A percentile compares a stretch with the other conserved stretches of the same genome.
phyloP scores from a whole-genome alignment of 2,797 vertebrate species.

The Catostomus latipinnis region DNA sequence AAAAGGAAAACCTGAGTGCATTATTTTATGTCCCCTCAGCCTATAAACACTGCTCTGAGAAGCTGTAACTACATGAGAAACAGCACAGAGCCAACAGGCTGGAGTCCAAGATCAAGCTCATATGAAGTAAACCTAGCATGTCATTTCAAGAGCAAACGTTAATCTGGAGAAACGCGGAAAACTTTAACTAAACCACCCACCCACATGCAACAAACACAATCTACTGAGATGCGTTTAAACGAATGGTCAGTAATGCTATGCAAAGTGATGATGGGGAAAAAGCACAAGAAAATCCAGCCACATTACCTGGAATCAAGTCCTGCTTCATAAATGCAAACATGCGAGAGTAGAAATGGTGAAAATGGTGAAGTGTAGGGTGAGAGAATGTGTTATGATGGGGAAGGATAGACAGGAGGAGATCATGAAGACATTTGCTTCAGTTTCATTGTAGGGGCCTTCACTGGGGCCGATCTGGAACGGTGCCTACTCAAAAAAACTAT shows the following conservation, averaged over 20 bases:
- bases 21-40: too few relatives aligned
- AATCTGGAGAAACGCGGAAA: not conserved
- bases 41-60: not conserved
- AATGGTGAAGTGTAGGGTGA: not conserved
- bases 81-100: not conserved
- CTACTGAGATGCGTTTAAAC: not conserved
- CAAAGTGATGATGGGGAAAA: not conserved
- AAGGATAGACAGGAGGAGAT: too few relatives aligned
- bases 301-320: conserved; percentile 39
- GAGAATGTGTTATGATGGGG: not conserved
- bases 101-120: not conserved
- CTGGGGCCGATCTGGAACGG: conserved; percentile 53
- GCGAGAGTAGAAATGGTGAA: conserved; percentile 31
- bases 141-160: not conserved
- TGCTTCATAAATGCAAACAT: conserved; percentile 37
- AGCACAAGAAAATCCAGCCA: conserved; percentile 5
- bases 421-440: conserved; percentile 13
- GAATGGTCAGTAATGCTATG: not conserved
- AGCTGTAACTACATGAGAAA: not conserved
- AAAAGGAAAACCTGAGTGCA: not conserved
- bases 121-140: not conserved
- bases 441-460: conserved; percentile 43
- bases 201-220: not conserved
- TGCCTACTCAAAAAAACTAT: conserved; percentile 51
- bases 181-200: not conserved